Evolutionary conservation across 2,888 invertebrate species (phyloP), one percentile per base, ranked within the genome.

Genomic region (Drosophila imparisetae): DNA sequence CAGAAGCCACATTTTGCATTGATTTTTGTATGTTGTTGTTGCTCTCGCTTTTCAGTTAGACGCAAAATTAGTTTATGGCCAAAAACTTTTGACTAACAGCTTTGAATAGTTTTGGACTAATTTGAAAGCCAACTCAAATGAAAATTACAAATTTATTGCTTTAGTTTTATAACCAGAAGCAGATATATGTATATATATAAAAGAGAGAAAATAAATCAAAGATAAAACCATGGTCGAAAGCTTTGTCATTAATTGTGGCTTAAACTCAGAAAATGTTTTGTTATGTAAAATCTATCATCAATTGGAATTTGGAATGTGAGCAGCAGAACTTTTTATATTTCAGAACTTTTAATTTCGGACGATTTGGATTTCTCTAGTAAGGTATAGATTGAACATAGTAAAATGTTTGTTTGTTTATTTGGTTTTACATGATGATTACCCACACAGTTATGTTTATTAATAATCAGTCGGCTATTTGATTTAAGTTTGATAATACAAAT

Each of bases 21-120:
- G 79, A 83, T 83, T 75, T 83, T 57, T 42, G 57, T 58, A 4
- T 67, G 61, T 55, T 49, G 67, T 63, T 61, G 60, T 24, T 64
- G 48, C 27, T 52, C 59, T 53, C 13, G 48, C 49, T 38, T 38
- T 58, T 60, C 42, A 42, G 70, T 65, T 55, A 62, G 62, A 45
- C 27, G 38, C 45, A 32, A 78, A 78, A 74, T 67, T 70, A 63
- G 62, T 74, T 78, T 67, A 70, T 65, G 52, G n/a, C 30, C 63
- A 54, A 68, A 58, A 63, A 67, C 38, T 57, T 65, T 59, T 10
- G 32, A 2, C 15, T 8, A 18, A 29, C 4, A 32, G n/a, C 27
- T n/a, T 38, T 40, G 50, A 55, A 27, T 18, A 36, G 68, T 30
- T 55, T 32, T 27, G 4, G 15, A 30, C 45, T 50, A 48, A 53